These are phyloP conservation scores for Parnassius apollo DNA, from an alignment of 2,888 invertebrate genomes.

Conservation along the genomic window DNA sequence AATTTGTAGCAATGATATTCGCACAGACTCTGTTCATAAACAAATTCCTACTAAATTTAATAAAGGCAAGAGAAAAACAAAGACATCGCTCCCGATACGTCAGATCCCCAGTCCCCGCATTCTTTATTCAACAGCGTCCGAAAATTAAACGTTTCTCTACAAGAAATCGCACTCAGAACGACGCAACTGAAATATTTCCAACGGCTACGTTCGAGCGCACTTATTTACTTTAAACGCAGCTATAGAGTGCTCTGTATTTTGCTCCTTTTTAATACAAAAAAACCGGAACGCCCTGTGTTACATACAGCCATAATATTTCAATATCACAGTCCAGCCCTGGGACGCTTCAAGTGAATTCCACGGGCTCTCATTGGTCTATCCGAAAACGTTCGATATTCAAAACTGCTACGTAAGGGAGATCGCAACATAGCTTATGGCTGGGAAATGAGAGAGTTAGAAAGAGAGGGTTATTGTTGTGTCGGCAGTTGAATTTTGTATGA, in stretches of 20 bases:
- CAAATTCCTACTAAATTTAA: constrained; percentile 17
- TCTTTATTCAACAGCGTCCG: constrained; percentile 75
- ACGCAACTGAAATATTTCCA: constrained; percentile 66
- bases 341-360: constrained; percentile 64
- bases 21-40: constrained; percentile 7
- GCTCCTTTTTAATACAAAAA: constrained; percentile 75
- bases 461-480: constrained; percentile 52
- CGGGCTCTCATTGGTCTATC: constrained; percentile 58
- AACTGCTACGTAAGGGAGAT: constrained; percentile 49
- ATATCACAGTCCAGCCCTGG: constrained; percentile 66
- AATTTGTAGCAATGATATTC: background rate
- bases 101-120: constrained; percentile 46
- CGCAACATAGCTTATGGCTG: constrained; percentile 23
- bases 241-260: constrained; percentile 55
- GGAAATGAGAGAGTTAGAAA: constrained; percentile 32
- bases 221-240: constrained; percentile 58
- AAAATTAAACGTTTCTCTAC: constrained; percentile 69
- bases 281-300: constrained; percentile 65
- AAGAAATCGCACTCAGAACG: constrained; percentile 76
- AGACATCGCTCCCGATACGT: constrained; percentile 13
- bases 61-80: constrained; percentile 16
- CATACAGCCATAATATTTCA: constrained; percentile 75
- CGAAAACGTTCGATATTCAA: constrained; percentile 54
- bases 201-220: constrained; percentile 59
- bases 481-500: constrained; percentile 70